Evolutionary conservation across 2,888 invertebrate species (phyloP).

Genomic region (Schizotus pectinicornis): DNA sequence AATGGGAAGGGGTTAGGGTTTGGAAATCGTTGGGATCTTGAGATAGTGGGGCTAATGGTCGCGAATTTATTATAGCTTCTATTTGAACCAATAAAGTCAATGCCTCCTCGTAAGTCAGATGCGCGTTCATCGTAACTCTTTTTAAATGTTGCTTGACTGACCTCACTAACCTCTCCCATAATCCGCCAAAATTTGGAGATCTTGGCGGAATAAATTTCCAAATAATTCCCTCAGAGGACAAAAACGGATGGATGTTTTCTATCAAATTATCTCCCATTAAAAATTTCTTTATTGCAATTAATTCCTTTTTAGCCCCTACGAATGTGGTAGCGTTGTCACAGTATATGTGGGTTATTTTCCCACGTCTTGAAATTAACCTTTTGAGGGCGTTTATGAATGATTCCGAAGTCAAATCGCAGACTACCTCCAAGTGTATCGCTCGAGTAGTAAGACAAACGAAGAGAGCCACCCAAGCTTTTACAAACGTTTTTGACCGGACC

Average conservation of each 20-base stretch:
- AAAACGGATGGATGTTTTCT: too few relatives aligned
- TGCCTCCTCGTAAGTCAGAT: neutral
- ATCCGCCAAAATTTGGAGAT: constrained; percentile 1
- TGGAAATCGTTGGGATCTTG: constrained; percentile 4
- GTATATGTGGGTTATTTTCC: neutral
- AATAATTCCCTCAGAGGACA: neutral
- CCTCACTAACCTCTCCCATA: neutral
- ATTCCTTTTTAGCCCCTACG: neutral
- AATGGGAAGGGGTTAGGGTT: neutral
- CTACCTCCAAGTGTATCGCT: too few relatives aligned
- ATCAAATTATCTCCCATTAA: too few relatives aligned
- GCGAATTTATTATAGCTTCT: neutral
- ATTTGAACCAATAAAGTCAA: neutral
- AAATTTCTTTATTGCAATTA: neutral
- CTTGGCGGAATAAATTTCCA: constrained; percentile 3
- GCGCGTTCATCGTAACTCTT: too few relatives aligned
- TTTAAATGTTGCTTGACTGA: neutral
- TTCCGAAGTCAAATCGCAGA: too few relatives aligned
- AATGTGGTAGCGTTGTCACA: constrained; percentile 2
- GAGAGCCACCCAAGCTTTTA: too few relatives aligned
- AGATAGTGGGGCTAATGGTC: neutral
- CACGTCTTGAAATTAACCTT: neutral
- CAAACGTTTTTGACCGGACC: too few relatives aligned
- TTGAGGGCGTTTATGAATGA: too few relatives aligned
- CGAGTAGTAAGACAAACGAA: too few relatives aligned